phyloP scores from a whole-genome alignment of 2,113 vertebrate genomes.

The Bufo bufo region DNA sequence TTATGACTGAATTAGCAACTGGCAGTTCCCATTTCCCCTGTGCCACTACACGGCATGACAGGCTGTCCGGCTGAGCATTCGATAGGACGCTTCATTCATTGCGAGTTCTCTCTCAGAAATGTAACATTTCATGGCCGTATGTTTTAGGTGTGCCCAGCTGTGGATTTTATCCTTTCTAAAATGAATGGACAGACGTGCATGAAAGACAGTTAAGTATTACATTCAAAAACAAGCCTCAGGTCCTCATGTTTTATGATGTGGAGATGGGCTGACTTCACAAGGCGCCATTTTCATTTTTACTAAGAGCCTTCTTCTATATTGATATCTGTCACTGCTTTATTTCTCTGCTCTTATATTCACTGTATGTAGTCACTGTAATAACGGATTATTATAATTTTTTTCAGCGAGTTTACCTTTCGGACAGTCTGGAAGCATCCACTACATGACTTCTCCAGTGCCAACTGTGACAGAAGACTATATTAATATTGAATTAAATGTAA shows the following conservation, averaged over 20 bases:
- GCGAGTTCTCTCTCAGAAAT: not conserved
- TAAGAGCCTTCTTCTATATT: not conserved
- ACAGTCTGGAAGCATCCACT: conserved; percentile 55
- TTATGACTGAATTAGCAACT: too few species aligned
- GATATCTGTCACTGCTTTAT: too few species aligned
- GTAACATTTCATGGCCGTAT: not conserved
- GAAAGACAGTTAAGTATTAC: conserved; percentile 48
- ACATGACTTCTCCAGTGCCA: not conserved
- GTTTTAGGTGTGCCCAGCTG: conserved; percentile 68
- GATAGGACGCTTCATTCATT: too few species aligned
- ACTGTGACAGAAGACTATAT: conserved; percentile 25
- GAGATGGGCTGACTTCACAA: too few species aligned
- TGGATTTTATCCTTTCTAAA: conserved; percentile 53
- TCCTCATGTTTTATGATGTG: too few species aligned
- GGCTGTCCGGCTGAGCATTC: too few species aligned
- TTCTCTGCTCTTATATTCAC: not conserved
- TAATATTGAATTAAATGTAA: conserved; percentile 66
- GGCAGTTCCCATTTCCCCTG: too few species aligned
- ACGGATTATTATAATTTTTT: not conserved
- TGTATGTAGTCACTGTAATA: not conserved
- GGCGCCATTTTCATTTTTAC: not conserved
- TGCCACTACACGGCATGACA: not conserved
- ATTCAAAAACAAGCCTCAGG: too few species aligned
- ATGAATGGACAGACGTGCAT: conserved; percentile 62
- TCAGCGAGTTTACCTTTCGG: conserved; percentile 57